phyloP scores from a whole-genome alignment of 2,113 vertebrate species.

The Nesoenas mayeri region DNA sequence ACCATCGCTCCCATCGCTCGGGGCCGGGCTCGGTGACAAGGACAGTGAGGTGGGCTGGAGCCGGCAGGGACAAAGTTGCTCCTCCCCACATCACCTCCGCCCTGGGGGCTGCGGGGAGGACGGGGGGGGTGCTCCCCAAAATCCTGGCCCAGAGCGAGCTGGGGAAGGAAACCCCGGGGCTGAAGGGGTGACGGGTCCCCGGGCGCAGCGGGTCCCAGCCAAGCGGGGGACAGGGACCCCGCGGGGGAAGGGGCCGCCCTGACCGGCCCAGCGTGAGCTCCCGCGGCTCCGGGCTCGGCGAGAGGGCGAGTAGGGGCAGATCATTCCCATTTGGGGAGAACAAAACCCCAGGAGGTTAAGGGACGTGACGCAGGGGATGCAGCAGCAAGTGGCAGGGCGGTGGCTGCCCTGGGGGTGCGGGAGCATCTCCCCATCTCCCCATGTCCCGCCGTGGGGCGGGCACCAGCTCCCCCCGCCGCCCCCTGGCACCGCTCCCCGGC shows the following conservation, averaged over 20 bases:
- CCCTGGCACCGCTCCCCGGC: neutral
- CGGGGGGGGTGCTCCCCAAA: too few species aligned
- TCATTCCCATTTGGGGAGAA: fast-evolving
- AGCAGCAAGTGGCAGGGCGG: neutral
- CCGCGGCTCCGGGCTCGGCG: fast-evolving
- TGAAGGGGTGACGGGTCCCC: too few species aligned
- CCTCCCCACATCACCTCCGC: too few species aligned
- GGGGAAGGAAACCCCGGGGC: neutral
- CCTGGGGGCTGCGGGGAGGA: fast-evolving
- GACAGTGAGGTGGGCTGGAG: neutral
- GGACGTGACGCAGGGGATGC: fast-evolving
- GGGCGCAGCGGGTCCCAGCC: neutral
- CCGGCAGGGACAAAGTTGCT: too few species aligned
- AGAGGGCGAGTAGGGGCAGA: too few species aligned
- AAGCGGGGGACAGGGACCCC: fast-evolving
- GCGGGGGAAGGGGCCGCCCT: fast-evolving
- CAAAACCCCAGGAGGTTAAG: fast-evolving
- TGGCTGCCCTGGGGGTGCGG: fast-evolving
- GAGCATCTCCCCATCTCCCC: neutral
- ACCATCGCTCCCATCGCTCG: too few species aligned
- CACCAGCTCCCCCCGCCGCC: neutral
- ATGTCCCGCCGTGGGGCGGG: too few species aligned
- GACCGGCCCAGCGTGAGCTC: fast-evolving
- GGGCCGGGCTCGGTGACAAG: too few species aligned
- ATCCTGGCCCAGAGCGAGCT: neutral